Evolutionary conservation across 2,797 vertebrate species (phyloP).

Genomic region (Phrynocephalus vlangalii): DNA sequence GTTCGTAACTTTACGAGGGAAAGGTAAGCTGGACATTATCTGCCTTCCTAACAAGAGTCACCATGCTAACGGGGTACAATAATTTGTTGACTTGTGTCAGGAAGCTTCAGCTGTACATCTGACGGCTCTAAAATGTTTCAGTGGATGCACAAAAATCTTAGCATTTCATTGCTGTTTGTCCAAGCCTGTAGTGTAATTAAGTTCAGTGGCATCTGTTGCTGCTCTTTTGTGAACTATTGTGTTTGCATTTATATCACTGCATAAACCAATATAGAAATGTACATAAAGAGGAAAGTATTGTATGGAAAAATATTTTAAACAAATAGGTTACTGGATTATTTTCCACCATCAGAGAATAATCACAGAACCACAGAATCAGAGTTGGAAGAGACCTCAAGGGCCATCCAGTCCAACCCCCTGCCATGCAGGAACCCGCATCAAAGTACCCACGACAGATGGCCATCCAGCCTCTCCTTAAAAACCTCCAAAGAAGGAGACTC

Average conservation of each 20-base stretch:
- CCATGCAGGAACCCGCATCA: too few species aligned
- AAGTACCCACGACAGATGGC: too few species aligned
- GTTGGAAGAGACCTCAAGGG: too few species aligned
- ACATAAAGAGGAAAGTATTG: not conserved
- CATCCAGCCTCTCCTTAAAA: too few species aligned
- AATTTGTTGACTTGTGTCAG: not conserved
- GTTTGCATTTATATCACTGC: not conserved
- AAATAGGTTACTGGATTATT: not conserved
- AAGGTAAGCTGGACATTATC: not conserved
- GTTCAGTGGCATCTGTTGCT: not conserved
- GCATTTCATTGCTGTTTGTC: not conserved
- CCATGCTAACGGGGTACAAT: not conserved
- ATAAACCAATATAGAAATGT: not conserved
- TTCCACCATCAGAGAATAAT: not conserved
- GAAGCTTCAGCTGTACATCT: not conserved
- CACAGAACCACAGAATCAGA: too few species aligned
- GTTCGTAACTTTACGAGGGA: not conserved
- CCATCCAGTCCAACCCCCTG: too few species aligned
- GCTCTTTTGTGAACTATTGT: not conserved
- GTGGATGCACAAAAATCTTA: not conserved
- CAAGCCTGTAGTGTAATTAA: not conserved
- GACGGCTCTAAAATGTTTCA: not conserved
- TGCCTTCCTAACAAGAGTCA: not conserved
- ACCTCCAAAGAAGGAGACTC: too few species aligned
- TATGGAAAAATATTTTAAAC: not conserved